phyloP scores from a whole-genome alignment of 2,797 vertebrate species.

The Coracias cyanogaster region DNA sequence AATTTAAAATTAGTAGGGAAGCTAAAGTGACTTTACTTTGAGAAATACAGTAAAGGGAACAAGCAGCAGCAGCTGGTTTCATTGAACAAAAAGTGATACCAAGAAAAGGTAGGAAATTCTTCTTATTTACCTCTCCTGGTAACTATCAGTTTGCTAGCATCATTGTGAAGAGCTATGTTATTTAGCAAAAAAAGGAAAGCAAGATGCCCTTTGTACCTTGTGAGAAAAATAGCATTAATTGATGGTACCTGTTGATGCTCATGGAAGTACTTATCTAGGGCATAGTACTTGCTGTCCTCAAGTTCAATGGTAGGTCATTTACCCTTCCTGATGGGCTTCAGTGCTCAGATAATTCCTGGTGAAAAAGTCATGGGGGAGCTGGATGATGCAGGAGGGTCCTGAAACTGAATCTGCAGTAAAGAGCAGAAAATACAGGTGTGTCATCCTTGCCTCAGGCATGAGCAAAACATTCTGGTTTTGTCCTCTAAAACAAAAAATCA shows the following conservation, averaged over 20 bases:
- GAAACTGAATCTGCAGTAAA: neutral
- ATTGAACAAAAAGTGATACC: neutral
- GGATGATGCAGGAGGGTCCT: neutral
- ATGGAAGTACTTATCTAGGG: neutral
- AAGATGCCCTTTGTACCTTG: neutral
- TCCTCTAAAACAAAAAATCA: neutral
- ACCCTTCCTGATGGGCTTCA: neutral
- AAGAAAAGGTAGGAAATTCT: slow-evolving; percentile 6
- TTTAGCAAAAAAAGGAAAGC: neutral
- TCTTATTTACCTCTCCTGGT: neutral
- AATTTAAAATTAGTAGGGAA: slow-evolving; percentile 36
- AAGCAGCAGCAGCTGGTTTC: neutral
- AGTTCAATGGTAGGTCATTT: neutral
- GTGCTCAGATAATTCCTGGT: neutral
- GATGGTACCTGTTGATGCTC: neutral
- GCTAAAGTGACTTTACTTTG: slow-evolving; percentile 19
- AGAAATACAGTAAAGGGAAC: slow-evolving; percentile 10
- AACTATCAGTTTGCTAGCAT: neutral
- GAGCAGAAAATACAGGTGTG: neutral
- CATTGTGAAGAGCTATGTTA: neutral
- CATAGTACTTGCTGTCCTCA: neutral
- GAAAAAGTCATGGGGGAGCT: neutral
- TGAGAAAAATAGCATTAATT: neutral
- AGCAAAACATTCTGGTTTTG: neutral
- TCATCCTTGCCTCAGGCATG: neutral